Percentiles rank a stretch among this genome's conserved stretches.
These are phyloP conservation scores for Drosophila miranda DNA, from an alignment of 1,140 invertebrate genomes.

Conservation along the genomic window DNA sequence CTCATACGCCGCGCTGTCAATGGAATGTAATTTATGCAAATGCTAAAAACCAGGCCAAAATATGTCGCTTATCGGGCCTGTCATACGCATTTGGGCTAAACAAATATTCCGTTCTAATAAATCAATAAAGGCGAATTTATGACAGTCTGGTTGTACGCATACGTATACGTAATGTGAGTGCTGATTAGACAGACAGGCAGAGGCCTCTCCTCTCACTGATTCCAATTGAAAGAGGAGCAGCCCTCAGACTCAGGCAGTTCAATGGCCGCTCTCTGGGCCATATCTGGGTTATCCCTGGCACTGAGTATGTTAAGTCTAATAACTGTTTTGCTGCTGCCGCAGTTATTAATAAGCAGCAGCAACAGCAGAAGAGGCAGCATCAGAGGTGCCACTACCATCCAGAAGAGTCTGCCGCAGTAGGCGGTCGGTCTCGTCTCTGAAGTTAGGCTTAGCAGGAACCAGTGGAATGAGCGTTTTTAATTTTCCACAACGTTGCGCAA, in stretches of 20 bases:
- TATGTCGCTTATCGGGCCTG: constrained; percentile 40
- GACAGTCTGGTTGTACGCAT: constrained; percentile 20
- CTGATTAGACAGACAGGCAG: constrained; percentile 40
- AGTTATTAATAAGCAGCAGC: constrained; percentile 69
- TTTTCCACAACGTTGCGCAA: constrained; percentile 81
- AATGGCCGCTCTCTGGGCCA: constrained; percentile 16
- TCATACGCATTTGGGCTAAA: constrained; percentile 38
- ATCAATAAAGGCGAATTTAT: constrained; percentile 61
- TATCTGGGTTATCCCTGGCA: constrained; percentile 30
- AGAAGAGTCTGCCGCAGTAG: constrained; percentile 12
- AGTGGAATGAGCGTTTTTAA: constrained; percentile 61
- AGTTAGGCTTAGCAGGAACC: constrained; percentile 17
- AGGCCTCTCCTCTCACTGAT: constrained; percentile 1
- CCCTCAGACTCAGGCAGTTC: constrained; percentile 9
- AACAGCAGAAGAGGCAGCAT: neutral
- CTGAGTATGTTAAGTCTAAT: constrained; percentile 60
- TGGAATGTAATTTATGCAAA: constrained; percentile 58
- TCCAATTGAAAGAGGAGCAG: neutral
- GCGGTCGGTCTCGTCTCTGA: constrained; percentile 12
- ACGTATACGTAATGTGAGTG: constrained; percentile 58
- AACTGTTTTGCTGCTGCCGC: constrained; percentile 57
- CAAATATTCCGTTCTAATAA: constrained; percentile 55
- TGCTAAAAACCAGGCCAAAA: constrained; percentile 56
- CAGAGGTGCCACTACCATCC: neutral
- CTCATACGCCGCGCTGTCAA: constrained; percentile 15